Evolutionary conservation across 92 coral and sea anemone species (phyloP).

Genomic region (Zoanthus sociatus): DNA sequence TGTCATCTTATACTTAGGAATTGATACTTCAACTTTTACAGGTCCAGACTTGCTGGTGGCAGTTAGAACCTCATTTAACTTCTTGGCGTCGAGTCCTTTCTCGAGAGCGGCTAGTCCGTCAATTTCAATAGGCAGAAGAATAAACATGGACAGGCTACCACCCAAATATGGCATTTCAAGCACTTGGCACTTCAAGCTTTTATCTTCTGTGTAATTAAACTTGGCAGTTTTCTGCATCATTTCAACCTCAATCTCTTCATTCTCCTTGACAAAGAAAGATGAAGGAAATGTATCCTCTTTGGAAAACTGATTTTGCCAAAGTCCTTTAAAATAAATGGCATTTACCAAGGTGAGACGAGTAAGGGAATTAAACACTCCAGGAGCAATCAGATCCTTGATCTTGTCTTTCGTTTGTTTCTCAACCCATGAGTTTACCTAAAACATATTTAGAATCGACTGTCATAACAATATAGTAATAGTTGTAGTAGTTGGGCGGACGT

Average conservation of each 20-base stretch:
- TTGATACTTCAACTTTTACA: slow-evolving; percentile 69
- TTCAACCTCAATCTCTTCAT: slow-evolving; percentile 61
- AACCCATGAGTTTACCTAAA: slow-evolving; percentile 80
- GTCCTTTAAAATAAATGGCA: slow-evolving; percentile 94
- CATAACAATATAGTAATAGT: no score
- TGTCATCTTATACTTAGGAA: slow-evolving; percentile 83
- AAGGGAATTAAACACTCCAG: slow-evolving; percentile 59
- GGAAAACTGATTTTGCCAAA: slow-evolving; percentile 77
- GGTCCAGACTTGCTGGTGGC: slow-evolving; percentile 51
- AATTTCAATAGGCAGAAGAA: slow-evolving; percentile 78
- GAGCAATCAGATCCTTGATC: slow-evolving; percentile 70
- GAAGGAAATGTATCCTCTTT: slow-evolving; percentile 58
- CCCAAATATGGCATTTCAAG: slow-evolving; percentile 82
- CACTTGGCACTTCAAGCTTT: slow-evolving; percentile 67
- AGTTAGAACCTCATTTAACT: slow-evolving; percentile 50
- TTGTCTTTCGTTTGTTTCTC: slow-evolving; percentile 84
- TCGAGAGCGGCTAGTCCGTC: slow-evolving; percentile 82
- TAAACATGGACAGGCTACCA: slow-evolving; percentile 75
- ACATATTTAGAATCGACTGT: not conserved
- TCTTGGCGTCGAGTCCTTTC: slow-evolving; percentile 60
- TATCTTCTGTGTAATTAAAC: slow-evolving; percentile 55
- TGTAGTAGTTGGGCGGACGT: no score
- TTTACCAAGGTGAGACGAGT: slow-evolving; percentile 81
- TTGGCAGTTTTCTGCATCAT: slow-evolving; percentile 78
- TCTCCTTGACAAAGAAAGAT: slow-evolving; percentile 57